phyloP scores from a whole-genome alignment of 2,888 invertebrate species.

The Saturnia pavonia region DNA sequence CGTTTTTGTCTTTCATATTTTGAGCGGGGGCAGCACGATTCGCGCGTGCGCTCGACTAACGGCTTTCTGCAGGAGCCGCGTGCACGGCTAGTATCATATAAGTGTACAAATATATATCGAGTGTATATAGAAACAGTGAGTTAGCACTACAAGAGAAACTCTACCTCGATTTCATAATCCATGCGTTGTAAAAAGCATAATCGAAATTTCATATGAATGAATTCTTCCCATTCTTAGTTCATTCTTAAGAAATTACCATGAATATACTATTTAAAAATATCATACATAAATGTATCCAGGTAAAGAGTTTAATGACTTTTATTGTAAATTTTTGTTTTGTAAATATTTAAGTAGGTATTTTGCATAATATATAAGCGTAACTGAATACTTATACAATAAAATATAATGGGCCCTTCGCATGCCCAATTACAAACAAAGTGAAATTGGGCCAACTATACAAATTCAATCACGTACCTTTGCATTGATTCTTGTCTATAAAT shows the following conservation, averaged over 20 bases:
- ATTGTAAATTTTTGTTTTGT: background rate
- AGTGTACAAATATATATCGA: background rate
- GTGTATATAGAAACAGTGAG: background rate
- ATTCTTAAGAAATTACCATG: background rate
- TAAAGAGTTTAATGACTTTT: background rate
- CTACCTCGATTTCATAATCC: too few species aligned
- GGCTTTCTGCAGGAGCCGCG: too few species aligned
- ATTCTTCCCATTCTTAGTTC: background rate
- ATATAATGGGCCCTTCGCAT: slow-evolving; percentile 19
- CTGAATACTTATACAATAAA: slow-evolving; percentile 13
- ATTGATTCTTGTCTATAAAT: slow-evolving; percentile 17
- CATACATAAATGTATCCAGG: background rate
- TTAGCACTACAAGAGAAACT: background rate
- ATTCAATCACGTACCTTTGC: slow-evolving; percentile 12
- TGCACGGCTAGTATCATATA: too few species aligned
- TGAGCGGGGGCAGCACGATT: too few species aligned
- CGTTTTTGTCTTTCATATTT: too few species aligned
- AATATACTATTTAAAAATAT: background rate
- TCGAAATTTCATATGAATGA: background rate
- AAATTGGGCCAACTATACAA: slow-evolving; percentile 22
- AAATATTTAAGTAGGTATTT: background rate
- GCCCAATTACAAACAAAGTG: slow-evolving; percentile 18
- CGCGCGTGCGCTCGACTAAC: too few species aligned
- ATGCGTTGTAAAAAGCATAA: background rate
- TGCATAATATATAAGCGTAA: background rate